phyloP scores from a whole-genome alignment of 2,797 vertebrate species.

The Buceros bicornis region DNA sequence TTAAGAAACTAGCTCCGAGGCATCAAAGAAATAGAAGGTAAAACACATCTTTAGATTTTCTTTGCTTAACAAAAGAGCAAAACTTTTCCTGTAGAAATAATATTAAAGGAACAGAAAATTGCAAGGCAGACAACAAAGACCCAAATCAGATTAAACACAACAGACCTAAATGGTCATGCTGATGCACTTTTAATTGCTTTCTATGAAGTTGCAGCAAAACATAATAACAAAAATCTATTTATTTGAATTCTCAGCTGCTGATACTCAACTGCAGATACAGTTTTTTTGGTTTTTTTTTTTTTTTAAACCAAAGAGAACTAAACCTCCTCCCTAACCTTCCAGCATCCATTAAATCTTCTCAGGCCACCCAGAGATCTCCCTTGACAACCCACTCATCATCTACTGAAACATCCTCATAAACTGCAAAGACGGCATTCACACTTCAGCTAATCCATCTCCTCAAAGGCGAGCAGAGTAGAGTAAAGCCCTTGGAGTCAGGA shows the following conservation, averaged over 20 bases:
- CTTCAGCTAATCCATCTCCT: neutral
- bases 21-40: neutral
- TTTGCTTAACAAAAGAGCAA: neutral
- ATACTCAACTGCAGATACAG: neutral
- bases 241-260: neutral
- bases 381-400: neutral
- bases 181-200: neutral
- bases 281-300: neutral
- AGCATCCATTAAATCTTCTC: neutral
- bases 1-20: neutral
- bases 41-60: neutral
- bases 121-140: neutral
- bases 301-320: neutral
- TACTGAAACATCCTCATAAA: neutral
- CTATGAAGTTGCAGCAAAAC: neutral
- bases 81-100: neutral
- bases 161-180: neutral
- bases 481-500: neutral
- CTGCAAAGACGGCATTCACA: neutral
- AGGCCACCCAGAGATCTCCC: neutral
- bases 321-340: neutral
- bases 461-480: neutral
- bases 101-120: neutral
- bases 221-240: neutral
- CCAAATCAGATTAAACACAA: neutral